These are phyloP conservation scores for Parazoanthus darwini DNA, from an alignment of 92 coral and sea anemone species.

Conservation along the genomic window DNA sequence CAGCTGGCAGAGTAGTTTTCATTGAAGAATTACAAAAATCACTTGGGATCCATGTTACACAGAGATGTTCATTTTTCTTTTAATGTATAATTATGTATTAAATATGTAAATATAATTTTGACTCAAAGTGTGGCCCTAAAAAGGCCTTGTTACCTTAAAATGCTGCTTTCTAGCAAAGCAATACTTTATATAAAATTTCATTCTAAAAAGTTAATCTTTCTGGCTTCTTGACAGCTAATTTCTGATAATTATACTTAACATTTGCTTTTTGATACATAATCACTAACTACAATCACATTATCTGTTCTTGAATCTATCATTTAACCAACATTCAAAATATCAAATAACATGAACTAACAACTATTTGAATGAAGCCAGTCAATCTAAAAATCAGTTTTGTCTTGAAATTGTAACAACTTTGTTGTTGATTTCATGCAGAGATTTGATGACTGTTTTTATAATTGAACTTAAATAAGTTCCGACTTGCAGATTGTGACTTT, in stretches of 20 bases:
- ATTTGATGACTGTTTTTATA: not conserved
- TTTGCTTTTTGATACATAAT: not conserved
- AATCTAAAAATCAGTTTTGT: constrained; percentile 15
- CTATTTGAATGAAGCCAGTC: not conserved
- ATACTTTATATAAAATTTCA: constrained; percentile 43
- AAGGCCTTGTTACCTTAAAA: constrained; percentile 24
- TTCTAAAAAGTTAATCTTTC: constrained; percentile 46
- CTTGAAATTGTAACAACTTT: constrained; percentile 33
- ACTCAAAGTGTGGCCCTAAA: constrained; percentile 18
- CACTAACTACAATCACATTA: not conserved
- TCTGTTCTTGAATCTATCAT: not conserved
- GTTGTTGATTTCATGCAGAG: constrained; percentile 20
- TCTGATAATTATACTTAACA: not conserved
- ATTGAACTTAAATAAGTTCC: constrained; percentile 18
- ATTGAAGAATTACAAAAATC: not conserved
- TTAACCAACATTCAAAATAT: constrained; percentile 12
- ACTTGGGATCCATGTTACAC: not conserved
- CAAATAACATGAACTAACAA: constrained; percentile 12
- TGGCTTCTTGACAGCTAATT: constrained; percentile 13
- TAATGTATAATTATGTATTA: constrained; percentile 29
- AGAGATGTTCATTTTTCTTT: constrained; percentile 20
- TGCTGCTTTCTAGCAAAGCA: constrained; percentile 48
- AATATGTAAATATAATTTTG: constrained; percentile 45
- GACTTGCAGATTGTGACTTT: not conserved
- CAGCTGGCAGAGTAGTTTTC: not conserved